Conservation (phyloP, 1,140 invertebrate species). For the Drosophila yakuba region DNA sequence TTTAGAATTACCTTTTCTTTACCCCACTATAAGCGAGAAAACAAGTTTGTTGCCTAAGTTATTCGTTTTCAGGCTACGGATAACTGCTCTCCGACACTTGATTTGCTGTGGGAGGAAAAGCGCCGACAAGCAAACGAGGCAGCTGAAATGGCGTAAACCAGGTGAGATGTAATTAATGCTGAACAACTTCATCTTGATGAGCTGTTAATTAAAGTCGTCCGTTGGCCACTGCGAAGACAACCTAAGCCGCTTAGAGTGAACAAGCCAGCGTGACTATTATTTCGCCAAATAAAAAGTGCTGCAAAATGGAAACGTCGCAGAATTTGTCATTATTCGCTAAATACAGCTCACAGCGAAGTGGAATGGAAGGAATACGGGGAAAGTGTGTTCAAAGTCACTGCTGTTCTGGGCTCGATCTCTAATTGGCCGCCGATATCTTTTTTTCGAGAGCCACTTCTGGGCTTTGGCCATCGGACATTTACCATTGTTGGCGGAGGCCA, state of each 20-base stretch:
- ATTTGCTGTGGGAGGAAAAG: constrained; percentile 7
- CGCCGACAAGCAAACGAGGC: constrained; percentile 1
- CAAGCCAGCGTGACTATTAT: constrained; percentile 55
- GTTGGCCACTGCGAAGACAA: constrained; percentile 17
- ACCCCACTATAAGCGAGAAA: background rate
- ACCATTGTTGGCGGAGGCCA: constrained; percentile 55
- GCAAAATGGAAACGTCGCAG: constrained; percentile 38
- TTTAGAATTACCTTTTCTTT: too few relatives aligned
- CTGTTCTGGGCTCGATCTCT: constrained; percentile 55
- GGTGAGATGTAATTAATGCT: constrained; percentile 64
- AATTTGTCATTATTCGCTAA: constrained; percentile 64
- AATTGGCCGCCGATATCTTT: constrained; percentile 75
- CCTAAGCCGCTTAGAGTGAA: constrained; percentile 68
- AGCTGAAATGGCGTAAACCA: constrained; percentile 7
- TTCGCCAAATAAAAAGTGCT: constrained; percentile 47
- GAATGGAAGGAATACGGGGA: constrained; percentile 36
- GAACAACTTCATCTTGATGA: constrained; percentile 76
- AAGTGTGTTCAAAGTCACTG: constrained; percentile 67
- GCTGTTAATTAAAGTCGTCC: constrained; percentile 74
- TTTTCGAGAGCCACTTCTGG: constrained; percentile 62
- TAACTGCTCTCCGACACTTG: constrained; percentile 28
- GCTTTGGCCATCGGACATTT: constrained; percentile 24
- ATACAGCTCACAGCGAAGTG: background rate
- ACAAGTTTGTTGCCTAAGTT: constrained; percentile 73
- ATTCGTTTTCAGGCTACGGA: constrained; percentile 50